Evolutionary conservation across 2,888 invertebrate species (phyloP), one percentile per base, ranked within the genome.

Genomic region (Drosophila neotestacea): DNA sequence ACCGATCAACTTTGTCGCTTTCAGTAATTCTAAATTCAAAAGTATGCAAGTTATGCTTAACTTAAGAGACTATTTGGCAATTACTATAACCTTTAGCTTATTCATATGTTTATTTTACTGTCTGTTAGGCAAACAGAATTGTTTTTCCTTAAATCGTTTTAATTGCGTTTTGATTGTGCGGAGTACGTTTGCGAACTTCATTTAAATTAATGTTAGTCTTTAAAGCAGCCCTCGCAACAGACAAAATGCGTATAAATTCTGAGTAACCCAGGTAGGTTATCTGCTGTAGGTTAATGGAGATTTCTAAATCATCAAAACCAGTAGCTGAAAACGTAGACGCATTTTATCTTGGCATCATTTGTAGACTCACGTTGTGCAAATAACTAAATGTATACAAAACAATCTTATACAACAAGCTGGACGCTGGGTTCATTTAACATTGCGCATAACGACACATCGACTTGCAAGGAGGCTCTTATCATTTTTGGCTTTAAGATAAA

Each of bases 281-380:
- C 76, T 64, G 28, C 27, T 36, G 46, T 67, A 67, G 60, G 77
- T 67, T 71, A 67, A 64, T 48, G 16, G 32, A 58, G 51, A 70
- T 69, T 63, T 67, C 66, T 71, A 47, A 70, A 87, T 66, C 70
- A 64, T 63, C 69, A 73, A 59, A 46, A 62, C 22, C 50, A 63
- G 62, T 34, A 62, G 46, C 73, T 67, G 10, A 46, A 68, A 69
- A 61, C 32, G 48, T 69, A 55, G 54, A 62, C 64, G 58, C 69
- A 80, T 72, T 77, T 88, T 85, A 89, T 88, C 86, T 38, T 55
- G 66, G 28, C 69, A 69, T 68, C 65, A 70, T 48, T 77, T 91
- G 89, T 90, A 62, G 86, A 86, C 90, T 88, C 90, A 90, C 89
- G 90, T 89, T 87, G 79, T 48, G 72, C 77, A 89, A 89, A 88